Evolutionary conservation across 1,140 invertebrate genomes (phyloP).

Genomic region (Macrosteles quadrilineatus): DNA sequence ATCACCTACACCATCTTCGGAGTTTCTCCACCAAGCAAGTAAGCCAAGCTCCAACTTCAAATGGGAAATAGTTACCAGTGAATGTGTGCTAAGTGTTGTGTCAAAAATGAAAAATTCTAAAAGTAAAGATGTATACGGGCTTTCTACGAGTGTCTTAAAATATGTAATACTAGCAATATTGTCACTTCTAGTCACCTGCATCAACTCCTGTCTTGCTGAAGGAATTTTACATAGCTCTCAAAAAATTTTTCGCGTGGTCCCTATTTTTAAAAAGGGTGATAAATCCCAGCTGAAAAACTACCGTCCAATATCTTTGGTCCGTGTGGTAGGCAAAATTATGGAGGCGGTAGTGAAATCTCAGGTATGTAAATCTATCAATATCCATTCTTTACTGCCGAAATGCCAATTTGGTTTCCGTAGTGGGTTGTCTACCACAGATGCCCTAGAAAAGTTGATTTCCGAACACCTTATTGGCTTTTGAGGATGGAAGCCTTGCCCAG

Average conservation of each 20-base stretch:
- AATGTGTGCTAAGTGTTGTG: neutral
- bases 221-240: conserved; percentile 1
- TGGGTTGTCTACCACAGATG: too few species aligned
- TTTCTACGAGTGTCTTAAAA: neutral
- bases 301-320: neutral
- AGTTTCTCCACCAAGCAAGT: neutral
- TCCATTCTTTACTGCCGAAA: too few species aligned
- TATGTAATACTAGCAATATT: neutral
- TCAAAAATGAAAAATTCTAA: neutral
- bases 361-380: too few species aligned
- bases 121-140: neutral
- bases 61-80: neutral
- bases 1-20: neutral
- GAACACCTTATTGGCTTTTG: neutral
- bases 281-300: neutral
- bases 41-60: neutral
- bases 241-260: neutral
- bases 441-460: neutral
- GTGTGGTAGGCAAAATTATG: neutral
- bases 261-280: conserved; percentile 12
- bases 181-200: neutral
- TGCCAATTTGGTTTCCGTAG: too few species aligned
- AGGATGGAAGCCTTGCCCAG: neutral
- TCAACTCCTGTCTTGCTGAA: neutral
- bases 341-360: neutral